phyloP scores from a whole-genome alignment of 2,888 invertebrate genomes.

The Pachycephus smyrnensis region DNA sequence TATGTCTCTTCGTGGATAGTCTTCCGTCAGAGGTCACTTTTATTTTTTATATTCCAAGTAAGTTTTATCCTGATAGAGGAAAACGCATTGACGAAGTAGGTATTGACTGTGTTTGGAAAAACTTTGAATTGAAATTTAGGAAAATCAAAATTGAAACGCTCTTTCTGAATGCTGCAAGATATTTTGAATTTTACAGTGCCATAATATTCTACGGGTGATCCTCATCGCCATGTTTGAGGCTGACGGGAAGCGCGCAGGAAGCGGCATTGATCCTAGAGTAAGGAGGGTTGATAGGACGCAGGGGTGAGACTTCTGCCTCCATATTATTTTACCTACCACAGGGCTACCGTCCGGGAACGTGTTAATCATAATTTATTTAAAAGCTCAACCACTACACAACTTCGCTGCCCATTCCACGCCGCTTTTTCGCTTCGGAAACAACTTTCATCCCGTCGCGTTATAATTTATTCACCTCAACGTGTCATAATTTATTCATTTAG shows the following conservation, averaged over 20 bases:
- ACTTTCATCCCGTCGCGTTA: neutral
- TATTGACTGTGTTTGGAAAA: no score
- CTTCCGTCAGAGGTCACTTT: no score
- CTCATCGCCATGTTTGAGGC: neutral
- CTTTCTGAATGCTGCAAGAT: no score
- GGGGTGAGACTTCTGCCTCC: slow-evolving; percentile 18
- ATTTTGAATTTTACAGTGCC: no score
- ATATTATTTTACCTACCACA: slow-evolving; percentile 21
- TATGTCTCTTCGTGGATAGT: no score
- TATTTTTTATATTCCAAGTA: no score
- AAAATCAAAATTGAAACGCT: no score
- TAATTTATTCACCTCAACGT: neutral
- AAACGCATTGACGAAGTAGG: no score
- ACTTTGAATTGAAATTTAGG: no score
- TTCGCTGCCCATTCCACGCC: slow-evolving; percentile 15
- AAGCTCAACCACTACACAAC: slow-evolving; percentile 16
- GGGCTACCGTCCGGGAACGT: slow-evolving; percentile 11
- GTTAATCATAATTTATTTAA: slow-evolving; percentile 38
- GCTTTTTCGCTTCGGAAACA: slow-evolving; percentile 6
- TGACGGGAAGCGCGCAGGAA: slow-evolving; percentile 15
- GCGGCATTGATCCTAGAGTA: slow-evolving; percentile 23
- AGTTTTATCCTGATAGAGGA: no score
- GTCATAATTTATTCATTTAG: no score
- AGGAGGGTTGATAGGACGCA: slow-evolving; percentile 12
- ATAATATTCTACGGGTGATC: no score